These are phyloP conservation scores for Athalia circularis DNA, from an alignment of 2,888 invertebrate genomes.

Conservation along the genomic window DNA sequence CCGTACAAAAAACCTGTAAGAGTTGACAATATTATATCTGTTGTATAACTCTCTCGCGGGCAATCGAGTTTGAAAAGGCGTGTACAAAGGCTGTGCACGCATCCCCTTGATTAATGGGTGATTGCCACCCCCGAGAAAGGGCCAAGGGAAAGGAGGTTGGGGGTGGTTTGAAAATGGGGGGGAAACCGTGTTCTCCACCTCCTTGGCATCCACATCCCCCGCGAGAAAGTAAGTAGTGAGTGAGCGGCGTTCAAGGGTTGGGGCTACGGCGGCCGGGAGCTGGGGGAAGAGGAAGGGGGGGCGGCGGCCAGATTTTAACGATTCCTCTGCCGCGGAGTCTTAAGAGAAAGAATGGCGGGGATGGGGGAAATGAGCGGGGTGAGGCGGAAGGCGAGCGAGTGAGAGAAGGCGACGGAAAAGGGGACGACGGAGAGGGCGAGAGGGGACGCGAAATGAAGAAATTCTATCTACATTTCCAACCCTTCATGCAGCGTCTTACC, in stretches of 20 bases:
- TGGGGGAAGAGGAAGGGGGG: slow-evolving; percentile 56
- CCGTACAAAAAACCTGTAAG: not conserved
- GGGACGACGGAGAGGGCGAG: slow-evolving; percentile 52
- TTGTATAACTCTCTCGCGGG: slow-evolving; percentile 22
- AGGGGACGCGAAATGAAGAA: slow-evolving; percentile 78
- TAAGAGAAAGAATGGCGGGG: slow-evolving; percentile 74
- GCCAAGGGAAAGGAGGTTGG: not conserved
- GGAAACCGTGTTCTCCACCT: slow-evolving; percentile 50
- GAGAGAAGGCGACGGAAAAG: slow-evolving; percentile 41
- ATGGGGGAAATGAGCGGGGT: slow-evolving; percentile 69
- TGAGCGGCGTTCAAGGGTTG: slow-evolving; percentile 70
- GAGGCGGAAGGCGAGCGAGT: slow-evolving; percentile 57
- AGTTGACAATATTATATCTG: not conserved
- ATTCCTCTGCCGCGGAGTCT: slow-evolving; percentile 74
- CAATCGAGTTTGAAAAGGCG: slow-evolving; percentile 44
- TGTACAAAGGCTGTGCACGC: slow-evolving; percentile 49
- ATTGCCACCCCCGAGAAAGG: slow-evolving; percentile 53
- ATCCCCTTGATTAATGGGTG: slow-evolving; percentile 64
- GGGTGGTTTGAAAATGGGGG: not conserved
- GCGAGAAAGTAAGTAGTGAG: slow-evolving; percentile 69
- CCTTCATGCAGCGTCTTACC: slow-evolving; percentile 73
- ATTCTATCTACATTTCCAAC: slow-evolving; percentile 79
- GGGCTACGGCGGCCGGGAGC: slow-evolving; percentile 54
- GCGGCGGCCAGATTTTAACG: slow-evolving; percentile 75
- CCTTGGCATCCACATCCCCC: slow-evolving; percentile 52